A percentile compares a stretch with the other conserved stretches of the same genome.
phyloP scores from a whole-genome alignment of 2,113 vertebrate species.

The Crotalus tigris region DNA sequence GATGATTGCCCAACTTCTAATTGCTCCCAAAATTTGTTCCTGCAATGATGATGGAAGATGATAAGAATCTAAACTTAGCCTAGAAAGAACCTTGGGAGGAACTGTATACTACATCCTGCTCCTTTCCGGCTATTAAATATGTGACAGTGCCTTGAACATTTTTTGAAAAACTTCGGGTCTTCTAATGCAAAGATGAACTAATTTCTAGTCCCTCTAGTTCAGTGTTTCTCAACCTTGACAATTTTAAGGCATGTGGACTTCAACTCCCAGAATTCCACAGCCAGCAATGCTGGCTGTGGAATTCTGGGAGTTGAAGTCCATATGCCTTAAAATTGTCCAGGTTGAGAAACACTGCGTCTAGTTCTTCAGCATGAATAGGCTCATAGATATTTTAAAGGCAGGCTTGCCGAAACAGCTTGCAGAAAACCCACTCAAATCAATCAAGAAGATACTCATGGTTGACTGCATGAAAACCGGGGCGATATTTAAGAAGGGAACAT shows the following conservation, averaged over 20 bases:
- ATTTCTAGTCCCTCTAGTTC: background rate
- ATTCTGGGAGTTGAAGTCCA: too few species aligned
- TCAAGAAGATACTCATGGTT: background rate
- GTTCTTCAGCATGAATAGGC: background rate
- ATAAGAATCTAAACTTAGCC: background rate
- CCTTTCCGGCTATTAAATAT: background rate
- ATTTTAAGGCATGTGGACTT: too few species aligned
- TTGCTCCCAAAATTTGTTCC: background rate
- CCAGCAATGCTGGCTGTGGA: too few species aligned
- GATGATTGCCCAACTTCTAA: background rate
- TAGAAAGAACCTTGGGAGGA: background rate
- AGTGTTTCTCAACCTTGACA: too few species aligned
- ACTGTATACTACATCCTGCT: background rate
- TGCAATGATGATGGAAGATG: background rate
- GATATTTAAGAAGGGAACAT: background rate
- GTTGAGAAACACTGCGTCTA: background rate
- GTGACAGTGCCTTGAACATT: background rate
- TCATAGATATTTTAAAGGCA: background rate
- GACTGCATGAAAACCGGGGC: background rate
- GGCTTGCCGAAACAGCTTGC: background rate
- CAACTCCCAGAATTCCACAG: too few species aligned
- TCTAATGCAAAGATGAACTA: background rate
- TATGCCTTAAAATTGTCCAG: too few species aligned
- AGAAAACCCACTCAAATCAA: constrained; percentile 1
- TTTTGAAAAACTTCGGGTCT: background rate